Evolutionary conservation across 2,797 vertebrate genomes (phyloP).

Genomic region (Tokudaia muenninki): DNA sequence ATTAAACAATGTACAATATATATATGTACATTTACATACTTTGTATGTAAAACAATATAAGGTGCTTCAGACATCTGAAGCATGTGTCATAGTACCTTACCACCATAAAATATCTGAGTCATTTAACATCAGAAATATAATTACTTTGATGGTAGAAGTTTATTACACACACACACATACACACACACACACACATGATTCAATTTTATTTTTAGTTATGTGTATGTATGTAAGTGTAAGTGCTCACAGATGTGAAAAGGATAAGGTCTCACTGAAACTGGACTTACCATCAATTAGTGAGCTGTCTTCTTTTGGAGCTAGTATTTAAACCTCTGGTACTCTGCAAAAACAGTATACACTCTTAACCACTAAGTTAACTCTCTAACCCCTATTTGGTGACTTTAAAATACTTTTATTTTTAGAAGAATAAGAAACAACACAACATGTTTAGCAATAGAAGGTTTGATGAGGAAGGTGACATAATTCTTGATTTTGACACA

Average conservation of each 20-base stretch:
- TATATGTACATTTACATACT: too few relatives aligned
- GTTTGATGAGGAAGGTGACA: background rate
- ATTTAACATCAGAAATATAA: background rate
- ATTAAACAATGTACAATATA: too few relatives aligned
- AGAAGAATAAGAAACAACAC: background rate
- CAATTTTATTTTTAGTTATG: background rate
- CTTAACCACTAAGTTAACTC: background rate
- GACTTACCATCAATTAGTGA: background rate
- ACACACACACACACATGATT: background rate
- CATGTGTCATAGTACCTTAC: background rate
- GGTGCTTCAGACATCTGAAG: background rate
- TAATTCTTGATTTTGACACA: background rate
- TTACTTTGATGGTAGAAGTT: background rate
- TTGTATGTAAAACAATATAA: background rate
- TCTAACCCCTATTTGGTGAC: background rate
- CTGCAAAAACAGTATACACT: background rate
- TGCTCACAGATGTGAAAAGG: background rate
- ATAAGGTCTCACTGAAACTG: background rate
- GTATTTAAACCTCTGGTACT: background rate
- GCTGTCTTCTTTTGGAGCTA: background rate
- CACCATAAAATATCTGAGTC: background rate
- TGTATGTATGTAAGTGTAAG: background rate
- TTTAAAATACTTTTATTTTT: conserved; percentile 23
- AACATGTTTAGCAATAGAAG: background rate
- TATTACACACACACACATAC: background rate